Evolutionary conservation across 2,888 invertebrate genomes (phyloP).

Genomic region (Hofmannophila pseudospretella): DNA sequence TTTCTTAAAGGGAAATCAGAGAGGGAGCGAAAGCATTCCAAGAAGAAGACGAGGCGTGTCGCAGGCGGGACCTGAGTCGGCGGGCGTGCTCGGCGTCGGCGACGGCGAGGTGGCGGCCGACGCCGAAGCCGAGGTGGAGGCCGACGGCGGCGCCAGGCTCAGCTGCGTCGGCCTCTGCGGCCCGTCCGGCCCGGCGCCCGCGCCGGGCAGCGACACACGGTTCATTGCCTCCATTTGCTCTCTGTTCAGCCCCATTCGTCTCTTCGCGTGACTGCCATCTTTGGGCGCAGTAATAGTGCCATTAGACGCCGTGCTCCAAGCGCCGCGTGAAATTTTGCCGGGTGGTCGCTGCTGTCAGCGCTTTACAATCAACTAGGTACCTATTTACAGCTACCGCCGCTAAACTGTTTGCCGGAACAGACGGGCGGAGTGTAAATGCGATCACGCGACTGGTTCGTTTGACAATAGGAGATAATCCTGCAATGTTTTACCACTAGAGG

Average conservation of each 20-base stretch:
- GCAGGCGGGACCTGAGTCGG: conserved; percentile 71
- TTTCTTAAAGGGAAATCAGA: too few relatives aligned
- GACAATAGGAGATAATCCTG: too few relatives aligned
- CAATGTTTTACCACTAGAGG: too few relatives aligned
- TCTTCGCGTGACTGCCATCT: conserved; percentile 79
- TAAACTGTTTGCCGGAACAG: too few relatives aligned
- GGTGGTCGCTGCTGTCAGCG: neutral
- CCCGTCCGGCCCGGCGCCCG: conserved; percentile 33
- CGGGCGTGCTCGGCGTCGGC: conserved; percentile 76
- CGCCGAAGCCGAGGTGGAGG: conserved; percentile 35
- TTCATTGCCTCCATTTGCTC: conserved; percentile 77
- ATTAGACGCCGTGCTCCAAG: conserved; percentile 57
- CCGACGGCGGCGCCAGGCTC: conserved; percentile 53
- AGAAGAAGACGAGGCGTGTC: conserved; percentile 38
- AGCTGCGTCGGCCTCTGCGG: conserved; percentile 65
- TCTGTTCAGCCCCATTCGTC: conserved; percentile 77
- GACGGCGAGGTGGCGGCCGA: conserved; percentile 67
- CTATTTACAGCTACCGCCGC: too few relatives aligned
- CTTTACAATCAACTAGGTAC: too few relatives aligned
- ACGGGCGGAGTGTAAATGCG: too few relatives aligned
- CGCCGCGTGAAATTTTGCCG: conserved; percentile 21
- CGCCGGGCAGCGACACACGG: conserved; percentile 64
- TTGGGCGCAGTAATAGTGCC: conserved; percentile 63
- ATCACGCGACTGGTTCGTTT: too few relatives aligned
- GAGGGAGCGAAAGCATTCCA: conserved; percentile 47